Evolutionary conservation across 2,888 invertebrate species (phyloP), one percentile per base, ranked within the genome.

Genomic region (Aphrophora alni): DNA sequence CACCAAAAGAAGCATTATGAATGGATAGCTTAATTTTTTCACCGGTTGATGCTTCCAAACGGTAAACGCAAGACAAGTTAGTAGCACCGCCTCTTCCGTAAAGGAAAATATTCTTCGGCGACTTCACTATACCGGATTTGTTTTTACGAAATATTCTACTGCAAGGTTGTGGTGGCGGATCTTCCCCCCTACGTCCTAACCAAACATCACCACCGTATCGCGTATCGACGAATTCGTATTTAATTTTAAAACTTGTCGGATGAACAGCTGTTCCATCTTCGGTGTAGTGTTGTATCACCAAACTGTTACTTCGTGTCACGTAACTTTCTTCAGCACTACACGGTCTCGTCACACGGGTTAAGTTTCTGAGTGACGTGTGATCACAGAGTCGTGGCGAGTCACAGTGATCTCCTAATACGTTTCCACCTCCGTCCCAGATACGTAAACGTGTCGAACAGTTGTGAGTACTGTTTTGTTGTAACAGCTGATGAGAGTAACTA

Each of bases 141-240:
- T 70, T 38, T 75, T 70, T 80, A 25, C 83, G 75, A 75, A 84
- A 84, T 59, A 84, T 75, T 75, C 84, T 75, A 44, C 78, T 78
- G 81, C 81, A 81, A 5, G 81, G 81, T 87, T 87, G 70, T 89
- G 84, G 75, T 87, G 86, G 24, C 89, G 88, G 73, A 17, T 85
- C 87, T 44, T 88, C 89, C 17, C 87, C 87, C 8, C 89, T 88
- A 28, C 88, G 87, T 0, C 89, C 89, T 0, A 90, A 88, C 91
- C 93, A 92, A 10, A 90, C 89, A 81, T 92, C 92, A 17, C 95
- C 95, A 38, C 93, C 94, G 82, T 95, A 90, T 68, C 93, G 90
- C 1, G 95, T 95, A 87, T 96, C 95, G 26, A 96, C 92, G 87
- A 96, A 96, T 88, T 96, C 96, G 87, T 95, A 96, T 75, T 38